phyloP scores from a whole-genome alignment of 1,140 invertebrate species.

The Camponotus vicinus region DNA sequence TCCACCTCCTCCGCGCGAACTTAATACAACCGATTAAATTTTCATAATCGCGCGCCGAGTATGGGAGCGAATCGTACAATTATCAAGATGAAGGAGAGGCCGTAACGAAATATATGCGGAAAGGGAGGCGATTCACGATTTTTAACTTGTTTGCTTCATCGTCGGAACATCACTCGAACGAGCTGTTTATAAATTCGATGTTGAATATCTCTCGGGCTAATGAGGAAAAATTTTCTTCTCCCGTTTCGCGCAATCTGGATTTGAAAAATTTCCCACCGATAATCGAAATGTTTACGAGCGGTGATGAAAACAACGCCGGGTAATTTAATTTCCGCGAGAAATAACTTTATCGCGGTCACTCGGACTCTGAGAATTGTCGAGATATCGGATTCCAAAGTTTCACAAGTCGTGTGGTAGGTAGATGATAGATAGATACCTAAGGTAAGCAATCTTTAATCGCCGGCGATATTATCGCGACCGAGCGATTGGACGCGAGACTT shows the following conservation, averaged over 20 bases:
- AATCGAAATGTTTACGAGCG: constrained; percentile 37
- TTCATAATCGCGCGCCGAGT: constrained; percentile 30
- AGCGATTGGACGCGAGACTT: background rate
- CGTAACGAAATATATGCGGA: constrained; percentile 10
- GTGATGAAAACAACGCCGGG: background rate
- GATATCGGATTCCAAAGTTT: constrained; percentile 11
- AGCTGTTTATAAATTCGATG: constrained; percentile 17
- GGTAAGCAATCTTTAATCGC: constrained; percentile 66
- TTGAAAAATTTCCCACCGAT: constrained; percentile 22
- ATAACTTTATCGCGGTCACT: constrained; percentile 24
- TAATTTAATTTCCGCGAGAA: constrained; percentile 56
- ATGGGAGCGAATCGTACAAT: background rate
- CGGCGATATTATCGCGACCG: constrained; percentile 26
- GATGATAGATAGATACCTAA: background rate
- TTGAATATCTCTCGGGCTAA: background rate
- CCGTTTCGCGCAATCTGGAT: constrained; percentile 10
- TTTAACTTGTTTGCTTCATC: constrained; percentile 13
- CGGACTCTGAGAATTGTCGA: constrained; percentile 12
- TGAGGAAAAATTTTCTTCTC: constrained; percentile 13
- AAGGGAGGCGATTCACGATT: constrained; percentile 19
- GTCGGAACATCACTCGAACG: background rate
- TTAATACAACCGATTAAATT: constrained; percentile 43
- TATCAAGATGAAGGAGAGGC: constrained; percentile 13
- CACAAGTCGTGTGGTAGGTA: background rate
- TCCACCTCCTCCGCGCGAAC: constrained; percentile 15